Base-by-base conservation (phyloP, 2,113 vertebrate genomes). In the Corynorhinus townsendii region DNA sequence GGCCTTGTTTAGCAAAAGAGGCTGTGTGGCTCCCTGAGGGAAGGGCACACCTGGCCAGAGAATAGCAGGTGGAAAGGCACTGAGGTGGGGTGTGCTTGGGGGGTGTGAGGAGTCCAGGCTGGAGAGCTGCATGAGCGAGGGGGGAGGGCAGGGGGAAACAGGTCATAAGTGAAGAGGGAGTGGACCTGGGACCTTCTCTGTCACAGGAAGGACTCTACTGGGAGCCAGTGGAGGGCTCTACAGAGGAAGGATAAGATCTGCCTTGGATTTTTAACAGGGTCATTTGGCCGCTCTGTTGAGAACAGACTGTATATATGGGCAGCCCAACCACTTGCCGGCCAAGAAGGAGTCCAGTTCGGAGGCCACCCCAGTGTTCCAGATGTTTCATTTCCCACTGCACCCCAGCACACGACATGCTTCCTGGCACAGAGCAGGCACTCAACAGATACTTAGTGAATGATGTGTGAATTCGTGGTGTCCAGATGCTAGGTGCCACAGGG, bases 71-170 rank as follows among this genome's bases (percentile, higher is more conserved):
- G 43, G 20, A 43, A 6, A 24, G 59, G n/a, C 26, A 2, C 8
- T 0, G 19, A 12, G 15, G 22, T 52, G 54, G 1, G 20, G 3
- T 0, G 0, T 33, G 33, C 59, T 45, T 66, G 54, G 49, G 8
- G 9, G 17, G 3, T 28, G 19, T 1, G 28, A 52, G 77, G 76
- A 45, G 14, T 12, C 35, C 38, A 28, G 80, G n/a, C 33, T n/a
- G 28, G 15, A 45, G 22, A 16, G 49, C 47, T 43, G 52, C 0
- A 2, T 24, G 73, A 35, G 14, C 1, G 3, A 6, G 40, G 7
- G 7, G n/a, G 28, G 11, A 4, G 22, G 8, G 30, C 0, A 9
- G 5, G 17, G 7, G 72, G 89, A 4, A 56, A 69, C 9, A 8
- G 52, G 85, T 7, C 11, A 11, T 56, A 43, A 66, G 66, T 19